Evolutionary conservation across 2,797 vertebrate genomes (phyloP).

Genomic region (Sebastes kiyomatsui): DNA sequence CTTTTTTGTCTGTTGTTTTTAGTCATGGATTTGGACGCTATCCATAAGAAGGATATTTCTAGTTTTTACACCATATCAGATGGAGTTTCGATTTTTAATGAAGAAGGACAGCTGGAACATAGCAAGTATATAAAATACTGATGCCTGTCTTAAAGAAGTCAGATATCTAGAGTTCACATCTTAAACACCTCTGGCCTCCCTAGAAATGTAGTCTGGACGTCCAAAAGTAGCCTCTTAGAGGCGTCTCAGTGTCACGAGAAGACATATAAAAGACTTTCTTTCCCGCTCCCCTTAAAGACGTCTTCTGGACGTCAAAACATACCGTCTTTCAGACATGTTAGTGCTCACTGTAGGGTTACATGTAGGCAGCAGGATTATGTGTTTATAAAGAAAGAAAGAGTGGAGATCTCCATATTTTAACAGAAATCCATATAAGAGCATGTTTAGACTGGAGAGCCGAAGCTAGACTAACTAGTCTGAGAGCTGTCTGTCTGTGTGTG

Average conservation of each 20-base stretch:
- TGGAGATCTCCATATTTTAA: constrained; percentile 52
- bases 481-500: constrained; percentile 13
- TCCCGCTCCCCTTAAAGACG: not conserved
- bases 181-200: not conserved
- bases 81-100: not conserved
- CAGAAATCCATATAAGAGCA: constrained; percentile 73
- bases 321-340: constrained; percentile 12
- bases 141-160: not conserved
- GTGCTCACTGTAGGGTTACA: constrained; percentile 2
- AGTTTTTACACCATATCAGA: not conserved
- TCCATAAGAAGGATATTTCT: not conserved
- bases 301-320: constrained; percentile 17
- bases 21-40: not conserved
- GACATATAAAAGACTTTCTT: not conserved
- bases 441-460: constrained; percentile 67
- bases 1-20: not conserved
- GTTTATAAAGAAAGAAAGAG: constrained; percentile 61
- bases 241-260: not conserved
- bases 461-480: constrained; percentile 59
- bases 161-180: not conserved
- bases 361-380: constrained; percentile 17
- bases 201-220: not conserved
- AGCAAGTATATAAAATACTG: not conserved
- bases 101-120: not conserved
- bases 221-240: constrained; percentile 18